Evolutionary conservation across 2,113 vertebrate genomes (phyloP), one percentile per base, ranked within the genome.

Genomic region (Cyrtonyx montezumae): DNA sequence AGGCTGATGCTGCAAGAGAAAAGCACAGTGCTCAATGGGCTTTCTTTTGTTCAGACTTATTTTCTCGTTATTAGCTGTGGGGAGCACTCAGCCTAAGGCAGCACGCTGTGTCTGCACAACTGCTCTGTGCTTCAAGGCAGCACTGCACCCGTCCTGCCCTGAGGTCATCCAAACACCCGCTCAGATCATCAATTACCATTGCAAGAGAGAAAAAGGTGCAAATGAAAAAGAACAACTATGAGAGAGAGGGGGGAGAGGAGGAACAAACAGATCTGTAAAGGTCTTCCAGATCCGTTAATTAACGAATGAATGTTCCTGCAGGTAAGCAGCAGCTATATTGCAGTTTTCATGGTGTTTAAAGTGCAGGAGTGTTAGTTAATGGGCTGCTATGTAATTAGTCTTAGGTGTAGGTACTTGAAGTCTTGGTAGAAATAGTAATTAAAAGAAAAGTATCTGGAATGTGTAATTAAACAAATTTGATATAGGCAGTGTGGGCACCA

Each of bases 401-500:
- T 49, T 43, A 42, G 42, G 78, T 8, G 36, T 34, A 5, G 17
- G 11, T 28, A 70, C 46, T 51, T 77, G 43, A 95, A 80, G 32
- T 18, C 61, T 43, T 32, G 62, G 40, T 25, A 61, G 48, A 71
- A 87, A 78, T 11, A 71, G n/a, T 59, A 69, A 76, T 83, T 92
- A 87, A 94, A 96, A 79, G 32, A 3, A 73, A 91, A 79, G 40
- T 48, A 93, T 2, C 74, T 74, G 51, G 32, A 82, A 71, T 16
- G 48, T 13, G 11, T 21, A 81, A 88, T 45, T 74, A 32, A 55
- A 48, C 28, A 42, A 13, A 70, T 13, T 28, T 56, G 62, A 56
- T n/a, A 32, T 7, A 43, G 43, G 28, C 25, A 43, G 32, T 1
- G 46, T 3, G 5, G 17, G 36, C 40, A 63, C 46, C 45, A 42